Evolutionary conservation across 1,140 invertebrate genomes (phyloP), one percentile per base, ranked within the genome.

Genomic region (Orchesella cincta): DNA sequence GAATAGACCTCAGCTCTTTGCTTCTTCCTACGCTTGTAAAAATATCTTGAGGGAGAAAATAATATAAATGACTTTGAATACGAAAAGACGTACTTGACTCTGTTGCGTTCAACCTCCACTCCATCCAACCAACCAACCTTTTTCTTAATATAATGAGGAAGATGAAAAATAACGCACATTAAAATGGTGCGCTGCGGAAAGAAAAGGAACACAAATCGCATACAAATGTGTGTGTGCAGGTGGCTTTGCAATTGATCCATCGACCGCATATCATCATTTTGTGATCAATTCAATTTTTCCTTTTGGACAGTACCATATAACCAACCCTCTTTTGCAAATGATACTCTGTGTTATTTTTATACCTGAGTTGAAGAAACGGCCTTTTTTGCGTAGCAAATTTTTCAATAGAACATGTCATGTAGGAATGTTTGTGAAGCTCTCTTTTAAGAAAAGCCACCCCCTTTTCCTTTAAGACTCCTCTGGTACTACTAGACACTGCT

Each of bases 11-110:
- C 52, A 57, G 23, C 5, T 26, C 23, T 26, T n/a, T 12, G 8
- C 3, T 23, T 3, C 52, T 57, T 57, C 52, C 52, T 57, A 57
- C 52, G 52, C 52, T 57, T 57, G 52, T 57, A 57, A 57, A 57
- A 57, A 57, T 57, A 57, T 14, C 18, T 46, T 46, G 39, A 46
- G 39, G 18, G 18, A 46, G 39, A 18, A 46, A 46, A 46, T 46
- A 46, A 46, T 46, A 46, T 46, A 8, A 18, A 5, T 46, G 39
- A 46, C 5, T 8, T 8, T 46, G 39, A 46, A 46, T 5, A 46
- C 5, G 39, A 46, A 46, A 5, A n/a, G n/a, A 46, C 5, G 39
- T 46, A 46, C 39, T 8, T n/a, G n/a, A n/a, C n/a, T n/a, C n/a
- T n/a, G n/a, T n/a, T n/a, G n/a, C n/a, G n/a, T n/a, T 57, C 52